Percentiles rank a stretch among this genome's conserved stretches.
phyloP scores from a whole-genome alignment of 2,888 invertebrate species.

The Dryomyza anilis region DNA sequence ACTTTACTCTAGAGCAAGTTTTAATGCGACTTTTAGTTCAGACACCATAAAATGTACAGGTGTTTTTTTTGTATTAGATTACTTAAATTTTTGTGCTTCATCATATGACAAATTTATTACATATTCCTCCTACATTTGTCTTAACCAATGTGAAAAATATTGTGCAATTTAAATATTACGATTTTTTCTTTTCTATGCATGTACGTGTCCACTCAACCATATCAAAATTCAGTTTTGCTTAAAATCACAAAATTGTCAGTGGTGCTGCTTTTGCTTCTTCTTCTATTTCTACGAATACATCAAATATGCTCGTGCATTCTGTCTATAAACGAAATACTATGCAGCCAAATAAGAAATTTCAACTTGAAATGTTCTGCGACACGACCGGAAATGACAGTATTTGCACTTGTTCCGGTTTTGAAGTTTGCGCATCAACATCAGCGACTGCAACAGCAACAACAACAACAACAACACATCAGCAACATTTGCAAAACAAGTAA shows the following conservation, averaged over 20 bases:
- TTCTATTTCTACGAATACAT: background rate
- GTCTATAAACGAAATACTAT: slow-evolving; percentile 13
- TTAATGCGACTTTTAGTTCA: too few species aligned
- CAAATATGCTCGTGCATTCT: background rate
- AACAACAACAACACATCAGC: background rate
- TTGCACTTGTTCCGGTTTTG: slow-evolving; percentile 20
- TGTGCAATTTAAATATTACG: too few species aligned
- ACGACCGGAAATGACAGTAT: slow-evolving; percentile 17
- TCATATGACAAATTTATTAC: background rate
- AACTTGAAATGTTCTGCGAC: slow-evolving; percentile 2
- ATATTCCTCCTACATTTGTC: background rate
- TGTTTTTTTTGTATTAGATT: background rate
- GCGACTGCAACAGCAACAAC: background rate
- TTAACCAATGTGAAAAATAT: too few species aligned
- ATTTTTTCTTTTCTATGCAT: too few species aligned
- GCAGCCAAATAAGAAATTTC: slow-evolving; percentile 11
- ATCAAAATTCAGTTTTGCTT: too few species aligned
- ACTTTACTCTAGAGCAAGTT: too few species aligned
- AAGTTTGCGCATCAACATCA: slow-evolving; percentile 12
- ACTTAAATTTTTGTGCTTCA: background rate
- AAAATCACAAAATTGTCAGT: too few species aligned
- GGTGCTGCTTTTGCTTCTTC: too few species aligned
- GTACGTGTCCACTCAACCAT: too few species aligned
- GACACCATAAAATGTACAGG: too few species aligned
- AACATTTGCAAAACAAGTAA: slow-evolving; percentile 3